A percentile compares a stretch with the other conserved stretches of the same genome.
phyloP scores from a whole-genome alignment of 2,888 invertebrate species.

The Lithophane leautieri region DNA sequence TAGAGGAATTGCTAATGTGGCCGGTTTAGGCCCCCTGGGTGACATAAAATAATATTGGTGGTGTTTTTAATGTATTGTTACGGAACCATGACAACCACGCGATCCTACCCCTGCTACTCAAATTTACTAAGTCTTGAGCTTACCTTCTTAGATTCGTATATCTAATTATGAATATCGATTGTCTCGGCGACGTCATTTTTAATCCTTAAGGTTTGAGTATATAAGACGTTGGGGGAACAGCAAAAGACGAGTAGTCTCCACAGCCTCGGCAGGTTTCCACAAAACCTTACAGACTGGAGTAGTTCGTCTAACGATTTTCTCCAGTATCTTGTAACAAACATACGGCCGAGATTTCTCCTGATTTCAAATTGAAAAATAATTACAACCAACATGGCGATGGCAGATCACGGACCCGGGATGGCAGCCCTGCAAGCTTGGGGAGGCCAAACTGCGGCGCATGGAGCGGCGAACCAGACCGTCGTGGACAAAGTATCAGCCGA shows the following conservation, averaged over 20 bases:
- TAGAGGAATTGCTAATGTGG: no score
- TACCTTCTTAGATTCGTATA: conserved; percentile 85
- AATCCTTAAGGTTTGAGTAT: conserved; percentile 82
- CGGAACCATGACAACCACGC: conserved; percentile 34
- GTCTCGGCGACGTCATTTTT: conserved; percentile 78
- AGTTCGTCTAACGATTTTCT: conserved; percentile 90
- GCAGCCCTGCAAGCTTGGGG: conserved; percentile 88
- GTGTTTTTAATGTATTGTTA: not conserved
- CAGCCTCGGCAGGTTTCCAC: conserved; percentile 81
- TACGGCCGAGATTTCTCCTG: conserved; percentile 77
- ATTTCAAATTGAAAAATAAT: conserved; percentile 69
- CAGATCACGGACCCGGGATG: conserved; percentile 84
- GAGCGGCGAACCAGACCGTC: conserved; percentile 93
- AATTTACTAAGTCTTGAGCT: conserved; percentile 75
- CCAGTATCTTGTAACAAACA: conserved; percentile 89
- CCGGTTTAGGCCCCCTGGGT: no score
- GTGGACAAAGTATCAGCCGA: conserved; percentile 95
- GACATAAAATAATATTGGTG: no score
- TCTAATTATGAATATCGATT: conserved; percentile 90
- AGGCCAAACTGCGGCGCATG: conserved; percentile 84
- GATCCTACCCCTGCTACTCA: conserved; percentile 43
- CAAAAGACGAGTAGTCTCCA: conserved; percentile 86
- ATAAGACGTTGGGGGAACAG: conserved; percentile 75
- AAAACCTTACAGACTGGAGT: conserved; percentile 87
- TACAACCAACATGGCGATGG: conserved; percentile 78